Percentiles rank a stretch among this genome's conserved stretches.
phyloP scores from a whole-genome alignment of 2,797 vertebrate species.

The Coilia nasus region DNA sequence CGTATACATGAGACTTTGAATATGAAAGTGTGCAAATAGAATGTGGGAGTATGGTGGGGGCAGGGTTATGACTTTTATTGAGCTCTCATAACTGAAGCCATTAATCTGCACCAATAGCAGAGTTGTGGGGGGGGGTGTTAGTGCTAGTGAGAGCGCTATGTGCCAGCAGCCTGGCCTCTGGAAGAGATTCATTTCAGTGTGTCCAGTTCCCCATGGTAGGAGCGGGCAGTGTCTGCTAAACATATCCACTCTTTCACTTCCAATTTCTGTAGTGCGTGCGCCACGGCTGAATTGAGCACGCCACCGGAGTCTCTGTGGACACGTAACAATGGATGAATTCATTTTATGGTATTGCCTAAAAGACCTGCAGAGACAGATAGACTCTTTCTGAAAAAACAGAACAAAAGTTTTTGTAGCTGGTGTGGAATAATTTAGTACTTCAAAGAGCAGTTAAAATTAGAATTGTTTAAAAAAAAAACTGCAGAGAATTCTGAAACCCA shows the following conservation, averaged over 20 bases:
- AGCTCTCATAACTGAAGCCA: slow-evolving; percentile 42
- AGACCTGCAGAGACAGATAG: slow-evolving; percentile 14
- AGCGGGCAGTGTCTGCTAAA: neutral
- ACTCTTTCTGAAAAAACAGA: neutral
- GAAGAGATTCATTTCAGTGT: neutral
- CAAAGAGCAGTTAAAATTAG: slow-evolving; percentile 23
- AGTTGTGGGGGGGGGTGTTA: neutral
- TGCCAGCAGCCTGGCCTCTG: slow-evolving; percentile 31
- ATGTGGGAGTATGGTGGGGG: neutral
- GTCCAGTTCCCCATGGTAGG: neutral
- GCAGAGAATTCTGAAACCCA: slow-evolving; percentile 18
- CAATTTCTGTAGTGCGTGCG: neutral
- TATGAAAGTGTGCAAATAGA: neutral
- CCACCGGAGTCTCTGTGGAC: neutral
- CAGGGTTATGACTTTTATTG: slow-evolving; percentile 35
- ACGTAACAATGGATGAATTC: neutral
- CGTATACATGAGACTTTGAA: slow-evolving; percentile 32
- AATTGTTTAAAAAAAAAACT: slow-evolving; percentile 5
- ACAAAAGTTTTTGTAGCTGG: neutral
- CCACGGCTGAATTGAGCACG: neutral
- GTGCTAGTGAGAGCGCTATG: neutral
- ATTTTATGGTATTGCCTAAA: slow-evolving; percentile 17
- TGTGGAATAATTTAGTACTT: slow-evolving; percentile 23
- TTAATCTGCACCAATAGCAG: slow-evolving; percentile 38
- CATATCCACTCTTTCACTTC: slow-evolving; percentile 12